Conservation (phyloP, 64 coral and sea anemone species). For the Pocillopora damicornis region DNA sequence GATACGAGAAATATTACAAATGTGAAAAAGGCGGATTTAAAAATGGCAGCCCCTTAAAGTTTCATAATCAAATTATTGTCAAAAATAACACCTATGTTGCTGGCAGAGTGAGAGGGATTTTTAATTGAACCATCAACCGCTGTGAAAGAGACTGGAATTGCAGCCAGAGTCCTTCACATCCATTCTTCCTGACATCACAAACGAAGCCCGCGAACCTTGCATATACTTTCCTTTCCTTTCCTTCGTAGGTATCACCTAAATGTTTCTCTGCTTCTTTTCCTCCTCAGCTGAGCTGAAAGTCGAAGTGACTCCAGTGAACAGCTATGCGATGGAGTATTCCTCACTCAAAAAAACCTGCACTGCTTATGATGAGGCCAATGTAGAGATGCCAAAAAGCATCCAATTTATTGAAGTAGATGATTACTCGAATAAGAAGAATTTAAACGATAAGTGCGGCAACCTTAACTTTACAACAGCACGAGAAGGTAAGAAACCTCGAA, state of each 20-base stretch:
- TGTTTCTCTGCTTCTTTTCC: neutral
- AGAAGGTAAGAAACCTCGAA: constrained; percentile 1
- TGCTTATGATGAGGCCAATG: neutral
- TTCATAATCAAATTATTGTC: no score
- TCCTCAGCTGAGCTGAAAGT: neutral
- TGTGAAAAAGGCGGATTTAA: no score
- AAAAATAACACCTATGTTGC: no score
- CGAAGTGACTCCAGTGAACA: neutral
- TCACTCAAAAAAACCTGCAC: neutral
- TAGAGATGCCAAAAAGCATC: neutral
- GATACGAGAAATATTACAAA: no score
- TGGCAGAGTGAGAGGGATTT: no score
- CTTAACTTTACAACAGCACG: neutral
- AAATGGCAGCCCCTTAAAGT: no score
- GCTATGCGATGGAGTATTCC: neutral
- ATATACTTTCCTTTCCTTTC: no score
- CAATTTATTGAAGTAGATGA: neutral
- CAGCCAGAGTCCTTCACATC: no score
- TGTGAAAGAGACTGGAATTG: no score
- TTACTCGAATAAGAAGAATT: accelerated
- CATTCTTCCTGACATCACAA: no score
- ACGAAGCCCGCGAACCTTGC: no score
- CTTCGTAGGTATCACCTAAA: neutral
- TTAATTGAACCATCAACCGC: no score
- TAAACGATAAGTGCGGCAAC: neutral